A percentile compares a stretch with the other conserved stretches of the same genome.
These are phyloP conservation scores for Ginglymostoma cirratum DNA, from an alignment of 2,113 vertebrate species.

Conservation along the genomic window DNA sequence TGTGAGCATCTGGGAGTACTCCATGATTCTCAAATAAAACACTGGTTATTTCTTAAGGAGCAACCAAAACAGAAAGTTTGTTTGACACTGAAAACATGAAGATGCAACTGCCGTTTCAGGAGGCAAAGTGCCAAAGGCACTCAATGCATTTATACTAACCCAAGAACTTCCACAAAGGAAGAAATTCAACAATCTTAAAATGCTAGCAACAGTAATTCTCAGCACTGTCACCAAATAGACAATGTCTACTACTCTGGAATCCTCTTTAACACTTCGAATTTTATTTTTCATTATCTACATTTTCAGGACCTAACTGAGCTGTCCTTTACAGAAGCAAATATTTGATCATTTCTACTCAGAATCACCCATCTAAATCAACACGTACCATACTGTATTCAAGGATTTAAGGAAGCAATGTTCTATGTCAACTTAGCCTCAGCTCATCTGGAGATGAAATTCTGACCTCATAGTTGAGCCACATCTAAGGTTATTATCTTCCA, in stretches of 20 bases:
- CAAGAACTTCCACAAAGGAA: background rate
- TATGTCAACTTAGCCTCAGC: background rate
- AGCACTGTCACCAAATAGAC: background rate
- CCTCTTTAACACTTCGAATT: background rate
- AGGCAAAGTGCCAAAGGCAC: background rate
- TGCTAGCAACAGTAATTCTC: background rate
- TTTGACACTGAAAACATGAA: background rate
- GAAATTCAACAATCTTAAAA: background rate
- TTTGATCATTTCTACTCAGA: background rate
- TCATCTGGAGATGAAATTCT: background rate
- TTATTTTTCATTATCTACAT: background rate
- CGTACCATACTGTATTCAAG: background rate
- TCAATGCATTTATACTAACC: background rate
- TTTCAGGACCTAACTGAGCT: too few relatives aligned
- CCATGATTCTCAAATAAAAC: background rate
- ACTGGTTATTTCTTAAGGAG: background rate
- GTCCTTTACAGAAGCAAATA: background rate
- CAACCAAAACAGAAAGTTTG: background rate
- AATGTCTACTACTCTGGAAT: background rate
- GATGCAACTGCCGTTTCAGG: background rate
- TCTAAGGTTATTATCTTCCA: background rate
- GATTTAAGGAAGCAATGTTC: background rate
- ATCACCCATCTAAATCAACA: too few relatives aligned
- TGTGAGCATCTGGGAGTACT: background rate
- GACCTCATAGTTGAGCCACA: background rate